Percentiles rank a stretch among this genome's conserved stretches.
phyloP scores from a whole-genome alignment of 2,797 vertebrate species.

The Myioborus melanocephalus region DNA sequence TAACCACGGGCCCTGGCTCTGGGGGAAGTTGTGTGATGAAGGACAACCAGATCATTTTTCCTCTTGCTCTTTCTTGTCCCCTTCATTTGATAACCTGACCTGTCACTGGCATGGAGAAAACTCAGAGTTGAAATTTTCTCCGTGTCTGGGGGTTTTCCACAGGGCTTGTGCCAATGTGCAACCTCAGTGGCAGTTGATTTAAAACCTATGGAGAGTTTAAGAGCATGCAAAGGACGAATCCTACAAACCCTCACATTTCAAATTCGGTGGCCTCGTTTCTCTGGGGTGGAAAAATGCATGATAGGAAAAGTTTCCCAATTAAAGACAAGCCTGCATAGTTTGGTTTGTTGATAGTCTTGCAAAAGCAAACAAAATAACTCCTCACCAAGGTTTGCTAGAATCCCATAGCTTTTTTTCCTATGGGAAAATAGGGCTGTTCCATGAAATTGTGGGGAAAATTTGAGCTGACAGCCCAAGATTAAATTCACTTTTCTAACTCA shows the following conservation, averaged over 20 bases:
- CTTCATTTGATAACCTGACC: neutral
- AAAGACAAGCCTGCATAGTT: constrained; percentile 24
- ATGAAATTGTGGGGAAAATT: constrained; percentile 35
- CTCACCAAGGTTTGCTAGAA: constrained; percentile 9
- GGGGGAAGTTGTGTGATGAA: neutral
- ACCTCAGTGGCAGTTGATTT: neutral
- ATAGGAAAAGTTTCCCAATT: constrained; percentile 25
- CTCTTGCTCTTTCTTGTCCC: neutral
- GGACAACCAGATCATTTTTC: neutral
- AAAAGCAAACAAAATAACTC: constrained; percentile 44
- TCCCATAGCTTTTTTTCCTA: constrained; percentile 8
- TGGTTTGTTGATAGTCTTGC: constrained; percentile 41
- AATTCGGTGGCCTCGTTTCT: neutral
- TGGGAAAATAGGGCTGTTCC: constrained; percentile 32
- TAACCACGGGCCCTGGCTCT: neutral
- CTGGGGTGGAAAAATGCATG: neutral
- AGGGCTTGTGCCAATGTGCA: neutral
- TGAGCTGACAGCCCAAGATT: constrained; percentile 43
- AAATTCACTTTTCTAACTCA: constrained; percentile 31
- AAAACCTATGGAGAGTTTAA: neutral
- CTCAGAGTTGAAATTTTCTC: neutral
- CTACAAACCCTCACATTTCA: neutral
- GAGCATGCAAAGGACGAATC: neutral
- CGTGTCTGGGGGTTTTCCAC: neutral
- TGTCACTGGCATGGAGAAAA: neutral